phyloP scores from a whole-genome alignment of 1,140 invertebrate genomes.

The Polypedilum pembai region DNA sequence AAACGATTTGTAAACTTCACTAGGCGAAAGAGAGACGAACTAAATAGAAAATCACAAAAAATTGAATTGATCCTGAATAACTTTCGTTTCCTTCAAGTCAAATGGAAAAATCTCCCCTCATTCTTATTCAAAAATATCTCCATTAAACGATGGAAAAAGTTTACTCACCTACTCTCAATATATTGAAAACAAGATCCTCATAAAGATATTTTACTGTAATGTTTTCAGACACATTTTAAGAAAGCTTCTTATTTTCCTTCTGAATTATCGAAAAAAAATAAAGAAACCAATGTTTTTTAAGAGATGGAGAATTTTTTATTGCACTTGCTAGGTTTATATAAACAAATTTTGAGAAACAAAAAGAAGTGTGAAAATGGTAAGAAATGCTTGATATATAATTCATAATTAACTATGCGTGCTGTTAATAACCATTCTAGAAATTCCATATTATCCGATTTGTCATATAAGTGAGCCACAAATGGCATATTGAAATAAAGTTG shows the following conservation, averaged over 20 bases:
- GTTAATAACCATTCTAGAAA: not conserved
- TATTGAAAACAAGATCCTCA: not conserved
- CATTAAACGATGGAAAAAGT: no score
- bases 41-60: slow-evolving; percentile 7
- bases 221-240: not conserved
- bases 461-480: no score
- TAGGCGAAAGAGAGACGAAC: not conserved
- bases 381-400: not conserved
- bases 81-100: no score
- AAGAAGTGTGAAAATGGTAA: slow-evolving; percentile 11
- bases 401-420: not conserved
- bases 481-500: not conserved
- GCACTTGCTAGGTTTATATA: no score
- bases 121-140: not conserved
- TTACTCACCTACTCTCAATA: no score
- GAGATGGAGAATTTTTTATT: no score
- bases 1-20: not conserved
- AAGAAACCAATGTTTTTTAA: no score
- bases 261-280: no score
- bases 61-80: slow-evolving; percentile 21
- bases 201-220: not conserved
- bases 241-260: not conserved
- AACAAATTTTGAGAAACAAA: not conserved
- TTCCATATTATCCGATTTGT: not conserved
- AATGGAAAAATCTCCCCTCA: not conserved